Evolutionary conservation across 23 tunicate species (phyloP), one percentile per base, ranked within the genome.

Genomic region (Styela plicata): DNA sequence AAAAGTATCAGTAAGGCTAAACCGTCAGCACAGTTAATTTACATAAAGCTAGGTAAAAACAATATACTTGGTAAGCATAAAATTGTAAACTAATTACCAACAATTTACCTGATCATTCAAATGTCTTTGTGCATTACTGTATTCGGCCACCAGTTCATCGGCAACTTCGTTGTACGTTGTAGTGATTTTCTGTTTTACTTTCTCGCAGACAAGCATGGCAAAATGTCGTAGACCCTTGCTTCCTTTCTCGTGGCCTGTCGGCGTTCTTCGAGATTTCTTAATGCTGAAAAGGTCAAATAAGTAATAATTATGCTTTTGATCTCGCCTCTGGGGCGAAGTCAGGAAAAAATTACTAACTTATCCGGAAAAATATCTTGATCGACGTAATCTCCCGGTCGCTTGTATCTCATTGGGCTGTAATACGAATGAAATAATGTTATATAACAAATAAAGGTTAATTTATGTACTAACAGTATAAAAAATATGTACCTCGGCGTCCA

Each of bases 101-200:
- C n/a, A n/a, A n/a, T n/a, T n/a, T 76, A 76, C 81, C 81, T 76
- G 81, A 44, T 76, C 81, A 76, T 76, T 76, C 69, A 76, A 21
- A 76, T 34, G 87, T 37, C 82, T 81, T 53, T 93, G 98, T 22
- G 86, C 33, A 25, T 88, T 91, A 25, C 88, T 75, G 37, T 87
- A 93, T 29, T 96, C 99, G 25, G 97, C 71, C 28, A 96, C 99
- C 34, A 96, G 76, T 67, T 96, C 99, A 64, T 96, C 96, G 19
- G 99, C 99, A 24, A 96, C 99, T 53, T 96, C 99, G 83, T 87
- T 91, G 85, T 96, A 96, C 29, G 99, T 96, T 10, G 99, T 96
- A 28, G 97, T 89, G 36, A 81, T 90, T 70, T 96, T 96, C 63
- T 91, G 88, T 79, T 87, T 87, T 35, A 96, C 99, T 82, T 96